Conservation (phyloP, 2,113 vertebrate genomes). For the Scomber japonicus region DNA sequence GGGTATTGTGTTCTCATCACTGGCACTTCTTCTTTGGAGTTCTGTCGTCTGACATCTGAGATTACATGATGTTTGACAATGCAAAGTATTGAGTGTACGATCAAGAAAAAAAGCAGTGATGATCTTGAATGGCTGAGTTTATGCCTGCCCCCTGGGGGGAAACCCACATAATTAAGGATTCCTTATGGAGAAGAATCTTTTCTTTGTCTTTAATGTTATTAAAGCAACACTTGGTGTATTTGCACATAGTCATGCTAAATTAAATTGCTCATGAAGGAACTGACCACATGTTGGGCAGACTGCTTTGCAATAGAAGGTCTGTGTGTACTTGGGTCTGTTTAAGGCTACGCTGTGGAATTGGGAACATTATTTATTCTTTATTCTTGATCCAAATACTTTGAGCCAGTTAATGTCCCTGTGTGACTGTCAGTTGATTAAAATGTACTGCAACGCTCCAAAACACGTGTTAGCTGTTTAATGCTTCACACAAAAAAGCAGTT, state of each 20-base stretch:
- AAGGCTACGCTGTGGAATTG: conserved; percentile 9
- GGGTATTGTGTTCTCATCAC: conserved; percentile 21
- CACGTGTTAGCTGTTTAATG: conserved; percentile 36
- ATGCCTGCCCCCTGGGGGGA: conserved; percentile 13
- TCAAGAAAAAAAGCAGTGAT: conserved; percentile 10
- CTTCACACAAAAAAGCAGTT: conserved; percentile 18
- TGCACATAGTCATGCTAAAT: conserved; percentile 53
- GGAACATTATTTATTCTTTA: not conserved
- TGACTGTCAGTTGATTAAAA: conserved; percentile 35
- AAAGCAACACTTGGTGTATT: conserved; percentile 16
- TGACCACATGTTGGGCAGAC: conserved; percentile 44
- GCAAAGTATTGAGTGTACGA: not conserved
- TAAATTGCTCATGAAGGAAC: conserved; percentile 30
- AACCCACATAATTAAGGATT: conserved; percentile 26
- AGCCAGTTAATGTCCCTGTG: conserved; percentile 20
- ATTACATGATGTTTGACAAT: conserved; percentile 41
- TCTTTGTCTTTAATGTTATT: conserved; percentile 27
- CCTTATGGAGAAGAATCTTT: conserved; percentile 13
- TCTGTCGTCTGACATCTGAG: conserved; percentile 3
- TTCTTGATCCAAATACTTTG: conserved; percentile 11
- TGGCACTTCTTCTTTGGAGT: conserved; percentile 19
- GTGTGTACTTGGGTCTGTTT: conserved; percentile 36
- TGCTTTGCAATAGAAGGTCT: conserved; percentile 21
- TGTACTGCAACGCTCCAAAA: conserved; percentile 7
- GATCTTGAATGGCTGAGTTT: conserved; percentile 27